A percentile compares a stretch with the other conserved stretches of the same genome.
These are phyloP conservation scores for Brevimyrus niger DNA, from an alignment of 2,113 vertebrate species.

Conservation along the genomic window DNA sequence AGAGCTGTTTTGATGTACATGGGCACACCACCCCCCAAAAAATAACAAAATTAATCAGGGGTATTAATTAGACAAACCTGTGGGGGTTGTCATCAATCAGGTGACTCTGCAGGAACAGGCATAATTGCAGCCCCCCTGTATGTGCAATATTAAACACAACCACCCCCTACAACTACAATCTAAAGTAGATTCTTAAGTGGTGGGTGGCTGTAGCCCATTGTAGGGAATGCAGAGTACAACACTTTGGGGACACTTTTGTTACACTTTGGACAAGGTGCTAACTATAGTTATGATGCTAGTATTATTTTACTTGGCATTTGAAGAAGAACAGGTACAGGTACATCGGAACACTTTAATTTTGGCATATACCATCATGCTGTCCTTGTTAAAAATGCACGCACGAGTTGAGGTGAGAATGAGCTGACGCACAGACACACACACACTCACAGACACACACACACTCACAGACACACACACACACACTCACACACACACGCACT, in stretches of 20 bases:
- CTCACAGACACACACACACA: no score
- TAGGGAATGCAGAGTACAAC: not conserved
- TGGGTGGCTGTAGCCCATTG: not conserved
- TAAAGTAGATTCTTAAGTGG: not conserved
- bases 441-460: no score
- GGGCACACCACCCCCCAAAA: constrained; percentile 7
- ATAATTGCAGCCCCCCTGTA: not conserved
- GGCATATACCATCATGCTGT: not conserved
- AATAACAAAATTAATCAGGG: constrained; percentile 37
- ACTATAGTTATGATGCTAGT: not conserved
- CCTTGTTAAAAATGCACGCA: not conserved
- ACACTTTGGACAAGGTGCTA: not conserved
- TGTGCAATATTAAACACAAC: not conserved
- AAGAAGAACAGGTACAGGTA: not conserved
- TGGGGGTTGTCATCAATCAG: constrained; percentile 43
- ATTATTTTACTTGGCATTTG: not conserved
- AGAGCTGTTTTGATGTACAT: constrained; percentile 39
- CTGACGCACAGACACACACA: no score
- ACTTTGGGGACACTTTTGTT: not conserved
- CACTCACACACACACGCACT: no score
- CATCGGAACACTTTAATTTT: not conserved
- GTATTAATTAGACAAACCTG: constrained; percentile 54
- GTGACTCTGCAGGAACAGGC: constrained; percentile 15
- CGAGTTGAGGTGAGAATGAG: not conserved
- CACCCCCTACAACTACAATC: not conserved